A percentile compares a stretch with the other conserved stretches of the same genome.
These are phyloP conservation scores for Manduca sexta DNA, from an alignment of 1,140 invertebrate genomes.

Conservation along the genomic window DNA sequence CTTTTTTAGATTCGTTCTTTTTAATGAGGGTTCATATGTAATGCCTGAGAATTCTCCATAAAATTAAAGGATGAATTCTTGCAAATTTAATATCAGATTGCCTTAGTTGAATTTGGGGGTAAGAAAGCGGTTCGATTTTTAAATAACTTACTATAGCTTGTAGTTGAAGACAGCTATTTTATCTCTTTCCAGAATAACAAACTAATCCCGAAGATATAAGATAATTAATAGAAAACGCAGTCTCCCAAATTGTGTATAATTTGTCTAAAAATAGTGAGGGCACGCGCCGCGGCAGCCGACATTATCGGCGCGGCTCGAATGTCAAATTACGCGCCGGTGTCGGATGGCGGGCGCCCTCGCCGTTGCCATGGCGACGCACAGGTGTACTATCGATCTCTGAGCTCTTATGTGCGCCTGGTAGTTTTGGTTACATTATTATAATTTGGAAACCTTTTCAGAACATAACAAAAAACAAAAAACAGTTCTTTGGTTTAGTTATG, in stretches of 20 bases:
- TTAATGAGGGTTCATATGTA: too few species aligned
- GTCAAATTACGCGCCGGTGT: conserved; percentile 69
- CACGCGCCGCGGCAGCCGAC: conserved; percentile 47
- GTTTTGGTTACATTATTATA: conserved; percentile 1
- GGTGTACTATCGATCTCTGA: conserved; percentile 7
- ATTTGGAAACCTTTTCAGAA: not conserved
- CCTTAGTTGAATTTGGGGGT: too few species aligned
- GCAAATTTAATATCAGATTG: too few species aligned
- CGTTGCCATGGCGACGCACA: conserved; percentile 56
- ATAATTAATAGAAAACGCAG: not conserved
- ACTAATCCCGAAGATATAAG: not conserved
- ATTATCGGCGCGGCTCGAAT: conserved; percentile 66
- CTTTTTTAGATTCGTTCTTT: too few species aligned
- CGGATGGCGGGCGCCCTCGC: conserved; percentile 57
- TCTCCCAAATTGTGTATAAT: conserved; percentile 44
- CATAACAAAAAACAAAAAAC: too few species aligned
- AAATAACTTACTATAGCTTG: too few species aligned
- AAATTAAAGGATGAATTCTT: too few species aligned
- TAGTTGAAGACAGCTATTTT: too few species aligned
- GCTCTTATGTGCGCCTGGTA: conserved; percentile 5
- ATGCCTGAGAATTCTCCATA: too few species aligned
- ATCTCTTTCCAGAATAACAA: too few species aligned
- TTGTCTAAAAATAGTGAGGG: conserved; percentile 31
- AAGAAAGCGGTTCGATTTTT: too few species aligned
- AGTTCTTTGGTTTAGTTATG: too few species aligned